Evolutionary conservation across 2,113 vertebrate genomes (phyloP), one percentile per base, ranked within the genome.

Genomic region (Sardina pilchardus): DNA sequence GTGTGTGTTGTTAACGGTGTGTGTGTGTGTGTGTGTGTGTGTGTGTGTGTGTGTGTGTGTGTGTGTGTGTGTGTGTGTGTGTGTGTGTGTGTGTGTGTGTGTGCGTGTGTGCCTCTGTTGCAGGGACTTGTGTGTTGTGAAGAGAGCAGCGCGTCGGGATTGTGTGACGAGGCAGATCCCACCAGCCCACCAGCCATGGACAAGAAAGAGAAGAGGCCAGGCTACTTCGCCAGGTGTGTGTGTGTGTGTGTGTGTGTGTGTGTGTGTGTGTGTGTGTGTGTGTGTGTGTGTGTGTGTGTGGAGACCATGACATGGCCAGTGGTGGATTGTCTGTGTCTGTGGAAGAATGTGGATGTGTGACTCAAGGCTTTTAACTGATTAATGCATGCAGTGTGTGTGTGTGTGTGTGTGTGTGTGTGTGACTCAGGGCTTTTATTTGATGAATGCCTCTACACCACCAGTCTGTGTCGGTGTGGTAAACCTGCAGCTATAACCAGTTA

Each of bases 141-240:
- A 12, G 3, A 50, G 6, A 47, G 8, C 48, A 50, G 12, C 48
- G 3, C 8, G 17, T 16, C 48, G 2, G 1, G 19, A 1, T 19
- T 2, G 4, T 56, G 45, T 47, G 45, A 47, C 1, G 4, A 17
- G 2, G 10, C 19, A 39, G 39, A 42, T 42, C 39, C 39, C 39
- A 81, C 75, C 75, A 81, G 12, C 21, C 10, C 26, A 1, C 1
- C 1, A 67, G 14, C 67, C 67, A 90, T 90, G 89, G 89, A 90
- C 86, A 88, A 89, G 47, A 83, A 81, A 0, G 89, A 90, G 83
- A 88, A 87, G 24, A 89, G 83, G 50, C 82, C 63, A 0, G 87
- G 86, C 26, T 88, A 89, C 48, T 90, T 89, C 0, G 63, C 88
- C 75, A 89, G 88, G 86, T 89, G 82, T 81, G 42, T 36, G 34